These are phyloP conservation scores for Scaptomyza montana DNA, from an alignment of 1,140 invertebrate genomes.

Conservation along the genomic window DNA sequence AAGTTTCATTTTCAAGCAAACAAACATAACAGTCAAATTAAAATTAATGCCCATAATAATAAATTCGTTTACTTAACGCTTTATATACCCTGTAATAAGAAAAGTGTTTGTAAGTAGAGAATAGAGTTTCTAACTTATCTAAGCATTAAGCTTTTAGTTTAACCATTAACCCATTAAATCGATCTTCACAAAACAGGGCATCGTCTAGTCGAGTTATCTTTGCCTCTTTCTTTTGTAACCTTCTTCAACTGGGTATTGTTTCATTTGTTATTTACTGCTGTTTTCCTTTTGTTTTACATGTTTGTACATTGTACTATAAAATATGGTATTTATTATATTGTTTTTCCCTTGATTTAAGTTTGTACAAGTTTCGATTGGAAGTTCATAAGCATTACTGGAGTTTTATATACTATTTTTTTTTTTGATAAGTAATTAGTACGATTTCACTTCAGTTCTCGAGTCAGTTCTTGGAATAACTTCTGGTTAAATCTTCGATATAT, in stretches of 20 bases:
- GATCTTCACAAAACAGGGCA: background rate
- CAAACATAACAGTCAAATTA: slow-evolving; percentile 79
- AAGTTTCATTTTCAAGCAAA: slow-evolving; percentile 47
- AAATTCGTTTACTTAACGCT: slow-evolving; percentile 55
- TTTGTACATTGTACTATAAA: slow-evolving; percentile 11
- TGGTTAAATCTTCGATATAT: no score
- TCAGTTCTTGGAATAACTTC: no score
- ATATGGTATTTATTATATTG: slow-evolving; percentile 57
- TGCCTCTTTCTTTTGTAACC: background rate
- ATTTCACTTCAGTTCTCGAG: no score
- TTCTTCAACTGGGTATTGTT: background rate
- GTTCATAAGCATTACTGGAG: slow-evolving; percentile 6
- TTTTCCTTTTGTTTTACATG: slow-evolving; percentile 10
- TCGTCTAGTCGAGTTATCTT: background rate
- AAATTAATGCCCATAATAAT: slow-evolving; percentile 71
- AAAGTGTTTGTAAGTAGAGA: no score
- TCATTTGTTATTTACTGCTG: slow-evolving; percentile 20
- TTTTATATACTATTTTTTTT: background rate
- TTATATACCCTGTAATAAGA: slow-evolving; percentile 20
- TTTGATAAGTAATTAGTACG: background rate
- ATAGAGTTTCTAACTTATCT: no score
- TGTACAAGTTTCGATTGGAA: slow-evolving; percentile 48
- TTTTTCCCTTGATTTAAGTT: slow-evolving; percentile 57
- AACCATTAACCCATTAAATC: no score
- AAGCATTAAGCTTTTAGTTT: no score